Evolutionary conservation across 2,113 vertebrate species (phyloP), one percentile per base, ranked within the genome.

Genomic region (Monopterus albus): DNA sequence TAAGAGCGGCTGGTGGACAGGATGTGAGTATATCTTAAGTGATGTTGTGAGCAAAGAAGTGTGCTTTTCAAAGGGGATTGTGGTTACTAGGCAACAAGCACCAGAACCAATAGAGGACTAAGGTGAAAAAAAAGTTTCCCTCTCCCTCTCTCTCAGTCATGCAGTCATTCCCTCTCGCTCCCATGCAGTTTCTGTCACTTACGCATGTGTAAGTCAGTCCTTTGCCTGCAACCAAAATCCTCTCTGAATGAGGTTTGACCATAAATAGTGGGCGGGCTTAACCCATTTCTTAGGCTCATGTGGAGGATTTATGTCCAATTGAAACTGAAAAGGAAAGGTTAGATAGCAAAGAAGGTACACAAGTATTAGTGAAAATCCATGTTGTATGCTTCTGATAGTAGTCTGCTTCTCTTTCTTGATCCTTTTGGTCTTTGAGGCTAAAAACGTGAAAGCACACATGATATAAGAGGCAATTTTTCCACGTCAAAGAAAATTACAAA

Each of bases 71-170:
- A 92, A 85, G 86, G 60, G 87, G 76, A 89, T 81, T 88, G 86
- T 28, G 57, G 92, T 94, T 92, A 91, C 93, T 81, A 92, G 89
- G 93, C 93, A 94, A 94, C 93, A 90, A 87, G 89, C 91, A 84
- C 86, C 87, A 85, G 89, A 92, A 84, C 90, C 86, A 86, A 91
- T 89, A 86, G 90, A 90, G 75, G 21, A 83, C 79, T 87, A 74
- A 85, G 85, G 75, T 65, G 53, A 11, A 62, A 79, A n/a, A 83
- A 81, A 87, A 89, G 64, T 53, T 68, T 51, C 63, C 36, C 62
- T 62, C 12, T 40, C 49, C n/a, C n/a, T 33, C 39, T 58, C 18
- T 75, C 79, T 71, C 58, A 52, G 52, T 72, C 62, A 52, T 52
- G 28, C 17, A 31, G 49, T 40, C 42, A 25, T 56, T 72, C 76